Base-by-base conservation (phyloP, 2,113 vertebrate species). In the Alces alces region DNA sequence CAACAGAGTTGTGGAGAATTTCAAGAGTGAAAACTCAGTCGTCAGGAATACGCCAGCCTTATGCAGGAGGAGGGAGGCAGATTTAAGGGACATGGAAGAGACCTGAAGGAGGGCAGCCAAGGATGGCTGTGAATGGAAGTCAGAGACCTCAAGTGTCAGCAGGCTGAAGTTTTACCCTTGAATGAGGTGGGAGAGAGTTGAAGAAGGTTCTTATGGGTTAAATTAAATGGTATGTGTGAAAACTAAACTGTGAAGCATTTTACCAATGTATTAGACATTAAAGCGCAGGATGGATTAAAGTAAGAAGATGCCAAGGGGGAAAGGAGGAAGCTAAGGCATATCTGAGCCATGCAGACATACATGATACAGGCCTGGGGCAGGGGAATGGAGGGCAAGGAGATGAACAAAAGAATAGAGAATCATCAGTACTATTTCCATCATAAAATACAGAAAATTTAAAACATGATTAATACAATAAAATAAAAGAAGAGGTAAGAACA, bases 11-110 rank as follows among this genome's bases (percentile, higher is more conserved):
- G 45, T 36, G 9, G 33, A 70, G 36, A 90, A 30, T 25, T 17
- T 61, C 54, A 87, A 80, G 13, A 80, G 21, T 17, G 54, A 52
- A 45, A 64, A 6, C 13, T 33, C 14, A n/a, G 11, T 3, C n/a
- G 12, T 64, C 47, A 19, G 39, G 16, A 70, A 25, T 23, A n/a
- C 0, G 0, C 2, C 39, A 25, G 23, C 28, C 27, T 57, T 28
- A 16, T 4, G 27, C 13, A 16, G 4, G 2, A 0, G 10, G 1
- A 17, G 3, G 6, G 16, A 54, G 36, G 36, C 5, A 70, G 50
- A 61, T 39, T 39, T 60, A 3, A 50, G 1, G 17, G 27, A 14
- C 14, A 25, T 21, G 60, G 7, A 57, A 73, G 39, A 19, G 1
- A 11, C 47, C 6, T n/a, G 82, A 30, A 28, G 21, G 7, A 17